Evolutionary conservation across 2,797 vertebrate genomes (phyloP), one percentile per base, ranked within the genome.

Genomic region (Staurois parvus): DNA sequence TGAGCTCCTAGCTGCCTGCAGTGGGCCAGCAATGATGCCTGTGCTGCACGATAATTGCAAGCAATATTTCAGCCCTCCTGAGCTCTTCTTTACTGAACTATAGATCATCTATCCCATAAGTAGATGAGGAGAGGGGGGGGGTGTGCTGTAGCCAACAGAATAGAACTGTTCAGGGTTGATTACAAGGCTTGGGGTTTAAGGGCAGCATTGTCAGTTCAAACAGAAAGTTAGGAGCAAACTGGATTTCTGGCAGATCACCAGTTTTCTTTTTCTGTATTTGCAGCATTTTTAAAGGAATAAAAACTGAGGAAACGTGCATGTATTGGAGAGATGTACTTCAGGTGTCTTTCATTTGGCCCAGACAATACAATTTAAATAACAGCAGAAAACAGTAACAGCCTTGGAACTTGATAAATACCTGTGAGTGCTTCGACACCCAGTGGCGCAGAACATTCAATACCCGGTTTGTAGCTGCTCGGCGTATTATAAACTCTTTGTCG

Each of bases 341-440:
- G 1, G 2, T 59, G 21, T 2, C 1, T 59, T 52, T 59, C 24
- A 9, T 21, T 21, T 12, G 24, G 52, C 52, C 15, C 19, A 56
- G 48, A 21, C 48, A 37, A 48, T 59, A 24, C 52, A 24, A 59
- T 66, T 64, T 29, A 28, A 28, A 29, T 8, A 79, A 26, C 11
- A n/a, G 0, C 77, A 24, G 28, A 2, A 48, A 26, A 48, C 21
- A 48, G 9, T 10, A 68, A 26, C 29, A 37, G 4, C 29, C 26
- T 15, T 70, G 79, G 81, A 64, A 81, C 62, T 9, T 69, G 28
- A 10, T 66, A 72, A 83, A 88, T 94, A 99, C 98, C 98, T 99
- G 98, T 3, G 97, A 97, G 67, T 99, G 98, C 88, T 99, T 99
- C 89, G 97, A 99, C 86, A 99, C 98, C 98, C 98, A 99, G 92